Base-by-base conservation (phyloP, 2,888 invertebrate genomes). In the Cepaea hortensis region DNA sequence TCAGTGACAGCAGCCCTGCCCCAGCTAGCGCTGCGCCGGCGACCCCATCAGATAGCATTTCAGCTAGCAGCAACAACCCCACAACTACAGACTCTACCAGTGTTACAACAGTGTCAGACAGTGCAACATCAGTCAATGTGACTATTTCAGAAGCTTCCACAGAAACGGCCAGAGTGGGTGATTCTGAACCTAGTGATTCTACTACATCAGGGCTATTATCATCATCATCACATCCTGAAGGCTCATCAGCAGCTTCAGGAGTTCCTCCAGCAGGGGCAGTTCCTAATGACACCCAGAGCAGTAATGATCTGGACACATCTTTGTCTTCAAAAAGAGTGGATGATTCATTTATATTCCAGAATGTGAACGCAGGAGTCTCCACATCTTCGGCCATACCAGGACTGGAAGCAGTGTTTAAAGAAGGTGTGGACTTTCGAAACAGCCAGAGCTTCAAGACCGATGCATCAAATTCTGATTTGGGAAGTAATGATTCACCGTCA, bases 341-440 rank as follows among this genome's bases (percentile, higher is more conserved):
- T 50, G 81, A 81, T n/a, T 81, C 81, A n/a, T 81, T 81, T 81
- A 48, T 70, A 35, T 81, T 81, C 70, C 68, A 81, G 15, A n/a
- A 20, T 7, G 77, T 46, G 11, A 81, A 70, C 23, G 13, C n/a
- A 4, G 61, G 61, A 9, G 13, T 77, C 20, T 13, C 55, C n/a
- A 15, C 61, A 3, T 46, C 68, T 35, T 65, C 81, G 11, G 23
- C 65, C 4, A 85, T 85, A 13, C 85, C 85, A 9, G 85, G 85
- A 4, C 79, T 85, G 2, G 81, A 81, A n/a, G 55, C 72, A 46
- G 55, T 81, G 3, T 85, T 85, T 55, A 55, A 73, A 50, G 81
- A 85, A 73, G 85, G 85, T 6, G 80, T 85, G 72, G 85, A 85
- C 50, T 84, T 61, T 62, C 62, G 76, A 11, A 76, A 20, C 65